Evolutionary conservation across 2,113 vertebrate genomes (phyloP).

Genomic region (Microtus montanus): DNA sequence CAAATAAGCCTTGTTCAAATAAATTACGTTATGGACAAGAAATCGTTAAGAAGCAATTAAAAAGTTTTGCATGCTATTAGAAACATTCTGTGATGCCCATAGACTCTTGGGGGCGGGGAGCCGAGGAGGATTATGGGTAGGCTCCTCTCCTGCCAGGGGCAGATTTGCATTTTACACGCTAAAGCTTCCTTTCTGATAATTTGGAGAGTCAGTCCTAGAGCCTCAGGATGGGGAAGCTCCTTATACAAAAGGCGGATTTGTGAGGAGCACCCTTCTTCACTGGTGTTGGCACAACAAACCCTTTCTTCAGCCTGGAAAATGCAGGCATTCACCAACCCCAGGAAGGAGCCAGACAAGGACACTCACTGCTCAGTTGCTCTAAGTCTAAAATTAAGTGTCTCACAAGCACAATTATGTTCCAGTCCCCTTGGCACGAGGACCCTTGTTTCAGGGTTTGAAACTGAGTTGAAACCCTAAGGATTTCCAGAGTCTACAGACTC

Average conservation of each 20-base stretch:
- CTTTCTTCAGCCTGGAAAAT: slow-evolving; percentile 78
- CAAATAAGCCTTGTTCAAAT: slow-evolving; percentile 55
- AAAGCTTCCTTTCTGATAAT: slow-evolving; percentile 71
- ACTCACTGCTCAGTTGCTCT: slow-evolving; percentile 49
- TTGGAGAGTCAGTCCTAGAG: slow-evolving; percentile 60
- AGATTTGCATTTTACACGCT: slow-evolving; percentile 77
- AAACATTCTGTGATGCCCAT: not conserved
- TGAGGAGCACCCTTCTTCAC: slow-evolving; percentile 66
- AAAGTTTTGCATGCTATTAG: slow-evolving; percentile 43
- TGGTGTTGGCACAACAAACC: slow-evolving; percentile 76
- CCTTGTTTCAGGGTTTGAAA: not conserved
- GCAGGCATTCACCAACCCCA: slow-evolving; percentile 60
- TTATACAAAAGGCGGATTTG: slow-evolving; percentile 75
- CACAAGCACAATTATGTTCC: slow-evolving; percentile 27
- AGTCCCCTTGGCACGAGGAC: not conserved
- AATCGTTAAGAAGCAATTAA: slow-evolving; percentile 48
- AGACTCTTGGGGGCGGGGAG: not conserved
- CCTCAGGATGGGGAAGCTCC: slow-evolving; percentile 43
- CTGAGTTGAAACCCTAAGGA: not conserved
- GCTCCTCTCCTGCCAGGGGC: slow-evolving; percentile 25
- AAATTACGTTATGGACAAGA: not conserved
- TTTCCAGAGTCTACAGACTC: not conserved
- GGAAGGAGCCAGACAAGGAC: slow-evolving; percentile 68
- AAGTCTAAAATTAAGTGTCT: slow-evolving; percentile 67
- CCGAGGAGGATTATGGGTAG: slow-evolving; percentile 41